A percentile compares a stretch with the other conserved stretches of the same genome.
These are phyloP conservation scores for Cranoglanis bouderius DNA, from an alignment of 2,113 vertebrate species.

Conservation along the genomic window DNA sequence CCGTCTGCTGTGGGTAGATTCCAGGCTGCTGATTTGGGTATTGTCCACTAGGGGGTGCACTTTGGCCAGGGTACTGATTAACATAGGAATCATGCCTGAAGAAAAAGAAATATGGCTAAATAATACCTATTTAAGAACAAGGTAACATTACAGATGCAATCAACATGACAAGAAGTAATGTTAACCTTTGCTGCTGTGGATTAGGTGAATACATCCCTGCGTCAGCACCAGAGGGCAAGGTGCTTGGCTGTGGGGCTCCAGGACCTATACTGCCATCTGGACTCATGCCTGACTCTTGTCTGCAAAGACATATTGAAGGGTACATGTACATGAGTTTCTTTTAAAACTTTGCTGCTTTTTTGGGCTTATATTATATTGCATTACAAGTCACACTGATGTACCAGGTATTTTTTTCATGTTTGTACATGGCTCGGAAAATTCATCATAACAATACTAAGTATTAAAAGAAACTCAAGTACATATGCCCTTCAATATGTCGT, in stretches of 20 bases:
- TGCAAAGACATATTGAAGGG: slow-evolving; percentile 55
- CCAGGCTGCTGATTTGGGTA: slow-evolving; percentile 94
- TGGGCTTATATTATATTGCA: not conserved
- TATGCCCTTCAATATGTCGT: not conserved
- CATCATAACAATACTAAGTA: not conserved
- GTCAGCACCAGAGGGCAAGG: slow-evolving; percentile 91
- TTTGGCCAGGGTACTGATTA: slow-evolving; percentile 96
- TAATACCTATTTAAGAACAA: not conserved
- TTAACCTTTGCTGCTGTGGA: slow-evolving; percentile 85
- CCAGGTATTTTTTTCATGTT: not conserved
- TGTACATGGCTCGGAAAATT: not conserved
- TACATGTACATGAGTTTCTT: not conserved
- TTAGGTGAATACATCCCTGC: slow-evolving; percentile 98
- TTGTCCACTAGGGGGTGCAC: slow-evolving; percentile 88
- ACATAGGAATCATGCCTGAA: slow-evolving; percentile 94
- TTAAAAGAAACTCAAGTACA: not conserved
- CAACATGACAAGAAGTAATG: slow-evolving; percentile 27
- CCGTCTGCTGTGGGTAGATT: slow-evolving; percentile 93
- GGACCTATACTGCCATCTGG: slow-evolving; percentile 86
- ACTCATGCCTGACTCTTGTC: slow-evolving; percentile 88
- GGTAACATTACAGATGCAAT: not conserved
- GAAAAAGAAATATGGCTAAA: slow-evolving; percentile 37
- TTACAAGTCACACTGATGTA: not conserved
- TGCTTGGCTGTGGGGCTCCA: slow-evolving; percentile 84
- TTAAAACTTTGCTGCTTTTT: not conserved